Conservation (phyloP, 2,113 vertebrate genomes). For the Chamaea fasciata region DNA sequence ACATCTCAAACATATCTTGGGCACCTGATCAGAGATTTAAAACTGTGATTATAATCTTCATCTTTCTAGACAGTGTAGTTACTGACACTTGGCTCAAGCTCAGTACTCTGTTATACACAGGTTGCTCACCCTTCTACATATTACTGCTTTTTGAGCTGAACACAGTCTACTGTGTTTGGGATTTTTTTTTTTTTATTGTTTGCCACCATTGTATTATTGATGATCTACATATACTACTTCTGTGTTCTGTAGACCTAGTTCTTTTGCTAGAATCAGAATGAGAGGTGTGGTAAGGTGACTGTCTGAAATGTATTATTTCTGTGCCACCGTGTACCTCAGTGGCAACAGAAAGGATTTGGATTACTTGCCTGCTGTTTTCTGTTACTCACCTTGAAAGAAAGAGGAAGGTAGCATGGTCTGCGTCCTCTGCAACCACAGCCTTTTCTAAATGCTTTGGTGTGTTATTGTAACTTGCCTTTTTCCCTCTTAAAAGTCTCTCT, state of each 20-base stretch:
- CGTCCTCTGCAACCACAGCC: not conserved
- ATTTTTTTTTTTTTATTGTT: not conserved
- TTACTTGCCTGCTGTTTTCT: not conserved
- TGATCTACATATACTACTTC: not conserved
- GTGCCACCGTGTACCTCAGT: not conserved
- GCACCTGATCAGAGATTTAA: not conserved
- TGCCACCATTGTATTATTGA: not conserved
- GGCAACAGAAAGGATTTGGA: not conserved
- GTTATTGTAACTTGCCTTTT: constrained; percentile 48
- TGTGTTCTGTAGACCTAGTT: not conserved
- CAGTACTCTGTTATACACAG: not conserved
- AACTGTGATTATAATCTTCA: not conserved
- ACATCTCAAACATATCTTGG: not conserved
- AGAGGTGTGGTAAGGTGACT: not conserved
- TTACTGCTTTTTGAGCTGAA: not conserved
- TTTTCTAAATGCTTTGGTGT: constrained; percentile 32
- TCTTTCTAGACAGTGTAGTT: not conserved
- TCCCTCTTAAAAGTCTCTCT: constrained; percentile 39
- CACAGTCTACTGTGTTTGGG: not conserved
- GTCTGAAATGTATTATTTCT: not conserved
- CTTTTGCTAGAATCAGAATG: not conserved
- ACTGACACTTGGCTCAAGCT: not conserved
- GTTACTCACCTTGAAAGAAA: not conserved
- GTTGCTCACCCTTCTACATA: not conserved
- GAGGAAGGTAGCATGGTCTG: not conserved